Evolutionary conservation across 2,113 vertebrate genomes (phyloP).

Genomic region (Nematolebias whitei): DNA sequence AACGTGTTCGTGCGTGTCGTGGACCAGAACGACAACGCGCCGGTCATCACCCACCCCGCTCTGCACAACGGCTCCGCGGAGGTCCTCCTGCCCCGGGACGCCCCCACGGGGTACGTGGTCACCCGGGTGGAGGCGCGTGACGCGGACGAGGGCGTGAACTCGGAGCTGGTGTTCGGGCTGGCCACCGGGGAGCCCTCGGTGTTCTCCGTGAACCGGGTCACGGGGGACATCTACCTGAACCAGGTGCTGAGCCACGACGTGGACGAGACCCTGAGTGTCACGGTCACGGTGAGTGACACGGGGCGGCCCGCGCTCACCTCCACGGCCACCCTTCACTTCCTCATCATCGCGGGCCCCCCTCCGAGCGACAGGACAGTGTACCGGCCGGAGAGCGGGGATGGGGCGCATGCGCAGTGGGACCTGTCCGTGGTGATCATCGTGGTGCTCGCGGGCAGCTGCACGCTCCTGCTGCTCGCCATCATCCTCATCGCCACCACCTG

Average conservation of each 20-base stretch:
- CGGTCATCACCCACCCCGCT: slow-evolving; percentile 84
- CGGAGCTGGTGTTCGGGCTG: slow-evolving; percentile 86
- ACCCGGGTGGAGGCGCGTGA: slow-evolving; percentile 89
- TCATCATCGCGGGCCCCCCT: slow-evolving; percentile 83
- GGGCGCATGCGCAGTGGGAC: slow-evolving; percentile 85
- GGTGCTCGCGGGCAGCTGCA: slow-evolving; percentile 94
- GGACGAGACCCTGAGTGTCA: slow-evolving; percentile 84
- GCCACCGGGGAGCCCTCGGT: slow-evolving; percentile 76
- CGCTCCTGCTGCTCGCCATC: slow-evolving; percentile 93
- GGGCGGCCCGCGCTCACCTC: slow-evolving; percentile 88
- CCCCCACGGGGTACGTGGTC: slow-evolving; percentile 84
- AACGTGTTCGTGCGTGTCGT: slow-evolving; percentile 86
- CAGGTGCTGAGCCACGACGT: slow-evolving; percentile 86
- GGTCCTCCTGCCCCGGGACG: slow-evolving; percentile 84
- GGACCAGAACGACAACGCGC: slow-evolving; percentile 95
- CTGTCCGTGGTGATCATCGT: slow-evolving; percentile 93
- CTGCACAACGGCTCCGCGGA: slow-evolving; percentile 88
- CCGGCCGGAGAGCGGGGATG: slow-evolving; percentile 66
- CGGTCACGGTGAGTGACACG: slow-evolving; percentile 88
- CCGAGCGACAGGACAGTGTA: slow-evolving; percentile 80
- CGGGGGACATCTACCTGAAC: slow-evolving; percentile 89
- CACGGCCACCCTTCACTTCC: slow-evolving; percentile 86
- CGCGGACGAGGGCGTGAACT: slow-evolving; percentile 89
- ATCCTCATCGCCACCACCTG: slow-evolving; percentile 96
- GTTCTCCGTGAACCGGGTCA: slow-evolving; percentile 87